A percentile compares a stretch with the other conserved stretches of the same genome.
Conservation (phyloP, 2,113 vertebrate genomes). For the Mormoops blainvillei region DNA sequence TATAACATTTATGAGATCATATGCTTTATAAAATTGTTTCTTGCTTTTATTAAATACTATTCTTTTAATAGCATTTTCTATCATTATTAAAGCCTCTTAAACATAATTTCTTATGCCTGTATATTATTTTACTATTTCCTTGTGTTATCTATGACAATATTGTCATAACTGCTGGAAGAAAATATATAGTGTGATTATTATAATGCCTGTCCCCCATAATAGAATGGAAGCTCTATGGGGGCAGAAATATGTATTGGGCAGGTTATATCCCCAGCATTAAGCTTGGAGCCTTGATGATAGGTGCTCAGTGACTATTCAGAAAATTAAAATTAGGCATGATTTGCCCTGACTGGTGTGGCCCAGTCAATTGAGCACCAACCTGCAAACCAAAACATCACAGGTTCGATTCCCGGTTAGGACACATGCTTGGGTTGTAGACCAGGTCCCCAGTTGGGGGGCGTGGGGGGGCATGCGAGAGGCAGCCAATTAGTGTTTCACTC, state of each 20-base stretch:
- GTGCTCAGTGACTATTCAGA: background rate
- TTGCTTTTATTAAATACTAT: constrained; percentile 7
- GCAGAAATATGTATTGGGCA: background rate
- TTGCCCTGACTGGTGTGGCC: background rate
- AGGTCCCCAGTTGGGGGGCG: no score
- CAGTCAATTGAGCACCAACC: no score
- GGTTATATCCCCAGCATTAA: background rate
- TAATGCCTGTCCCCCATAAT: background rate
- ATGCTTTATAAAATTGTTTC: background rate
- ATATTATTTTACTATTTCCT: background rate
- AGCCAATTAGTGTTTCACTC: no score
- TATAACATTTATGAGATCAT: background rate
- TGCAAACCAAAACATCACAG: no score
- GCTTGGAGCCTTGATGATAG: background rate
- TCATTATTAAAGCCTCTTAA: background rate
- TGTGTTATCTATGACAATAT: background rate
- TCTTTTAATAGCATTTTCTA: background rate
- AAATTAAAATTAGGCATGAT: background rate
- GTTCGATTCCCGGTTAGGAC: no score
- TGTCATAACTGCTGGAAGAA: background rate
- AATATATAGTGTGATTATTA: background rate
- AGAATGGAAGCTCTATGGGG: background rate
- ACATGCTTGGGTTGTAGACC: no score
- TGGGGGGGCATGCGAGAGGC: no score
- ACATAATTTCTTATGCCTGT: background rate